These are phyloP conservation scores for Drosophila paramelanica DNA, from an alignment of 2,888 invertebrate genomes.

Conservation along the genomic window DNA sequence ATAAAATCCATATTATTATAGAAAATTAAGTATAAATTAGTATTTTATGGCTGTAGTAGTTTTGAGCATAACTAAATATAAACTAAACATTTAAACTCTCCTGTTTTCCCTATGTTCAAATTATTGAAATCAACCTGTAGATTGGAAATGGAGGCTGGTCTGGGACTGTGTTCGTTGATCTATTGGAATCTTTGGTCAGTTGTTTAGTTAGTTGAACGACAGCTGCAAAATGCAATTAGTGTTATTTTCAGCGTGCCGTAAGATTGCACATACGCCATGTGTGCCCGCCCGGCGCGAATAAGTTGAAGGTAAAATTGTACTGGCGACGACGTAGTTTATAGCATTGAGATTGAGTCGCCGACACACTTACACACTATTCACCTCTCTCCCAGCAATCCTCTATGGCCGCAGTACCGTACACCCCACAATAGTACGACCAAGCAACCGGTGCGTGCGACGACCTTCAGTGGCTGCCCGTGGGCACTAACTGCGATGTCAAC, in stretches of 20 bases:
- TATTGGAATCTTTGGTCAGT: constrained; percentile 27
- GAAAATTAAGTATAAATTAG: too few relatives aligned
- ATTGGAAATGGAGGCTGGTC: constrained; percentile 9
- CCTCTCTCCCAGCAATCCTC: neutral
- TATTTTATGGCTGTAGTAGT: too few relatives aligned
- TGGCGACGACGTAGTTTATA: constrained; percentile 70
- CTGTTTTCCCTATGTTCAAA: neutral
- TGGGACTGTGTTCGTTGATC: constrained; percentile 5
- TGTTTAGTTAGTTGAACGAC: constrained; percentile 41
- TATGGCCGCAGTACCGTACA: neutral
- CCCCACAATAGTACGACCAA: neutral
- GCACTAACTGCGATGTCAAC: constrained; percentile 45
- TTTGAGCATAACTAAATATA: neutral
- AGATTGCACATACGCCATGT: constrained; percentile 72
- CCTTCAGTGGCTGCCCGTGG: constrained; percentile 54
- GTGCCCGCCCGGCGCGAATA: constrained; percentile 32
- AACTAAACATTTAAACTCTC: neutral
- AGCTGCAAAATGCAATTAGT: constrained; percentile 73
- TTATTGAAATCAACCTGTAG: constrained; percentile 23
- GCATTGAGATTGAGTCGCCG: constrained; percentile 68
- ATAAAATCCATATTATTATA: too few relatives aligned
- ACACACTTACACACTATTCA: constrained; percentile 4
- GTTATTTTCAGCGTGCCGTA: constrained; percentile 67
- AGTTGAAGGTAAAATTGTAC: constrained; percentile 67
- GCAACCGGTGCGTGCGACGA: constrained; percentile 47